Evolutionary conservation across 2,888 invertebrate species (phyloP).

Genomic region (Caenorhabditis sp.): DNA sequence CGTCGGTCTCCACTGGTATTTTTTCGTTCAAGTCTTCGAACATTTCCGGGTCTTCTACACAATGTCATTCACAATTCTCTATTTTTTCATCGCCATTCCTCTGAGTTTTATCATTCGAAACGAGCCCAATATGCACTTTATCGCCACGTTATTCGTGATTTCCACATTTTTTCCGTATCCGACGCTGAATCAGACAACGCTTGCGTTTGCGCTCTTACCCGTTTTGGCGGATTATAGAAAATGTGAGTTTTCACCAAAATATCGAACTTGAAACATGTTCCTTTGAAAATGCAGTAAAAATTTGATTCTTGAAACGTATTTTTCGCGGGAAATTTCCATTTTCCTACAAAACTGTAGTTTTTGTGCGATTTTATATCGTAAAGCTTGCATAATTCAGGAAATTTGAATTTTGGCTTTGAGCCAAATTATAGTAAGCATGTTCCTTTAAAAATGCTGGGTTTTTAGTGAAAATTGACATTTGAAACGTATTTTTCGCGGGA

Average conservation of each 20-base stretch:
- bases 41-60: slow-evolving; percentile 94
- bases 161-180: slow-evolving; percentile 97
- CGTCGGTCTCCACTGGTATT: slow-evolving; percentile 98
- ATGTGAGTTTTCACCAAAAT: slow-evolving; percentile 34
- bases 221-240: slow-evolving; percentile 81
- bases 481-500: no score
- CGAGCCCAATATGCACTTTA: slow-evolving; percentile 72
- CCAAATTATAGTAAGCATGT: no score
- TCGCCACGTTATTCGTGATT: slow-evolving; percentile 76
- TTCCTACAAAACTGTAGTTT: no score
- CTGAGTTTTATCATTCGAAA: slow-evolving; percentile 75
- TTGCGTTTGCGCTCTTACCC: slow-evolving; percentile 87
- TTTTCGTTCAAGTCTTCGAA: slow-evolving; percentile 99
- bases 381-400: no score
- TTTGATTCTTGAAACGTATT: no score
- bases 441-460: no score
- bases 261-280: no score
- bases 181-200: slow-evolving; percentile 90
- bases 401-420: no score
- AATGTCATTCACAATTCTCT: slow-evolving; percentile 95
- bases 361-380: no score
- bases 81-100: slow-evolving; percentile 88
- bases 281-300: no score
- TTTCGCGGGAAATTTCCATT: no score
- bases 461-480: no score